Percentiles rank a stretch among this genome's conserved stretches.
Conservation (phyloP, 1,140 invertebrate genomes). For the Intoshia linei region DNA sequence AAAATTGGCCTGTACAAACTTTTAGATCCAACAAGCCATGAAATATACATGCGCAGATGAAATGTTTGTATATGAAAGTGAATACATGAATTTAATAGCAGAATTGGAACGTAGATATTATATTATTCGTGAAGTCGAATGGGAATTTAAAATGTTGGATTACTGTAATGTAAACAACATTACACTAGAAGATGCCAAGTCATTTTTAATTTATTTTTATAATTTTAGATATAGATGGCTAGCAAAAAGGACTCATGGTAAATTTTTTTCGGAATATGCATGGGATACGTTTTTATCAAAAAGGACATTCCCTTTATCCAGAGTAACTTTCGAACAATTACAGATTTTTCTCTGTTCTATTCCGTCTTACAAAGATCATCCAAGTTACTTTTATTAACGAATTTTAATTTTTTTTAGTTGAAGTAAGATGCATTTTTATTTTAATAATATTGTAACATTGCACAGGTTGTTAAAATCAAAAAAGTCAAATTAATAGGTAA, state of each 20-base stretch:
- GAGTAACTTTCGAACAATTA: conserved; percentile 14
- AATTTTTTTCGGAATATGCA: conserved; percentile 11
- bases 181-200: conserved; percentile 14
- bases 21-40: conserved; percentile 13
- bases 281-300: conserved; percentile 13
- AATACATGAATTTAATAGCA: conserved; percentile 13
- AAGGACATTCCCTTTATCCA: conserved; percentile 11
- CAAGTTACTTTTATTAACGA: too few relatives aligned
- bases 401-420: too few relatives aligned
- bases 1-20: too few relatives aligned
- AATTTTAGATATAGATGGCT: conserved; percentile 12
- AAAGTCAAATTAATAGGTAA: too few relatives aligned
- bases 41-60: conserved; percentile 12
- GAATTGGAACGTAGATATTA: conserved; percentile 17
- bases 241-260: conserved; percentile 14
- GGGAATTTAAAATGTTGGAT: conserved; percentile 18
- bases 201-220: not conserved
- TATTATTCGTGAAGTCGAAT: conserved; percentile 14
- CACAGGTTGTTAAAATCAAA: too few relatives aligned
- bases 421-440: too few relatives aligned
- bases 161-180: conserved; percentile 11
- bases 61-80: conserved; percentile 9
- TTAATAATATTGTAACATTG: too few relatives aligned
- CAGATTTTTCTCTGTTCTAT: conserved; percentile 16
- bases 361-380: too few relatives aligned